Percentiles rank a stretch among this genome's conserved stretches.
phyloP scores from a whole-genome alignment of 2,888 invertebrate species.

The Lysandra bellargus region DNA sequence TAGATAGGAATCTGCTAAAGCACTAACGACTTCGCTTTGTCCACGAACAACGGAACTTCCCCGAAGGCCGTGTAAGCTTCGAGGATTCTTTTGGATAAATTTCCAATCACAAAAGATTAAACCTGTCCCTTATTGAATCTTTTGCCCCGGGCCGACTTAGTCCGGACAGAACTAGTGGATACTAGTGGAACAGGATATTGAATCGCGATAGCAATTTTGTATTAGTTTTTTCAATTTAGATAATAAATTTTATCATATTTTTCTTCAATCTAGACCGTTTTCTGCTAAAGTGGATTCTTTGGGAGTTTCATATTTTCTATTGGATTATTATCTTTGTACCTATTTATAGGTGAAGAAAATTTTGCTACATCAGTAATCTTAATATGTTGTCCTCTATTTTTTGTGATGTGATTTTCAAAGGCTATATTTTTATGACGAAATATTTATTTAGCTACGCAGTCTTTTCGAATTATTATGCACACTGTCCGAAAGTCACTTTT shows the following conservation, averaged over 20 bases:
- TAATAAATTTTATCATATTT: constrained; percentile 2
- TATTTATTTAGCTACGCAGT: no score
- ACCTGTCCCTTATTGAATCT: constrained; percentile 69
- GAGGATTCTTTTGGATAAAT: constrained; percentile 47
- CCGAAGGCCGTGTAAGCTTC: constrained; percentile 46
- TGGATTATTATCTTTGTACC: background rate
- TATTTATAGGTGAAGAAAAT: background rate
- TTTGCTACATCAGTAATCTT: background rate
- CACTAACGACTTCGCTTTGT: constrained; percentile 29
- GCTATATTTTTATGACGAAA: no score
- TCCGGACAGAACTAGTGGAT: constrained; percentile 22
- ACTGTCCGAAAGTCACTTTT: no score
- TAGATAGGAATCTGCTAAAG: constrained; percentile 27
- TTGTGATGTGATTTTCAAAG: background rate
- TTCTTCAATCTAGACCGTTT: background rate
- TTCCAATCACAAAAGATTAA: constrained; percentile 71
- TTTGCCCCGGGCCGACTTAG: constrained; percentile 50
- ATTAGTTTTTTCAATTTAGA: constrained; percentile 17
- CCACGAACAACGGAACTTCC: constrained; percentile 30
- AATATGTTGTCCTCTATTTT: background rate
- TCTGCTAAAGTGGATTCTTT: background rate
- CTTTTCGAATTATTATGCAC: no score
- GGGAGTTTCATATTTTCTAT: background rate
- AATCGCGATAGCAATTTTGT: constrained; percentile 22
- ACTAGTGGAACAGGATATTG: constrained; percentile 25